Evolutionary conservation across 2,797 vertebrate species (phyloP).

Genomic region (Etheostoma nigrum): DNA sequence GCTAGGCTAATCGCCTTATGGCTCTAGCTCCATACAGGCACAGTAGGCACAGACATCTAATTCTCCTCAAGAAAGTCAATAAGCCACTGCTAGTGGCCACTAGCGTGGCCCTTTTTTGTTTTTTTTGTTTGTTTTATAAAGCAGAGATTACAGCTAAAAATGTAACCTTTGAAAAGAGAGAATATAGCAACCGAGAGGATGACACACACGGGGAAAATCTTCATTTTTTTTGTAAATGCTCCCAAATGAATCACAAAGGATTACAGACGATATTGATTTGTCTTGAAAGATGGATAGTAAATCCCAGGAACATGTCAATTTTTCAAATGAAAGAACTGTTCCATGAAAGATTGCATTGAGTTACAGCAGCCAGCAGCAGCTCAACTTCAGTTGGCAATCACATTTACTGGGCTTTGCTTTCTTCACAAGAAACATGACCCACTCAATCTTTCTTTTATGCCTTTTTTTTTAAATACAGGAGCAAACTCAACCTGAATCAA

Average conservation of each 20-base stretch:
- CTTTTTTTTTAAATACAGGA: constrained; percentile 17
- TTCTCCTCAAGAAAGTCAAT: neutral
- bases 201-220: neutral
- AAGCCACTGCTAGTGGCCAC: neutral
- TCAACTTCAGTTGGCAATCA: neutral
- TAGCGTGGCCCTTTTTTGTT: neutral
- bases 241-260: constrained; percentile 8
- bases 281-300: constrained; percentile 5
- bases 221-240: neutral
- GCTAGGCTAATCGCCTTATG: neutral
- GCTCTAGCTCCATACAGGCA: neutral
- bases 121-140: neutral
- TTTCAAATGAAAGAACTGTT: constrained; percentile 16
- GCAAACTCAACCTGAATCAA: constrained; percentile 24
- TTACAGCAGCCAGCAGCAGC: neutral
- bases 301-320: neutral
- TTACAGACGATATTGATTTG: constrained; percentile 3
- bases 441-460: neutral
- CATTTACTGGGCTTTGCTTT: constrained; percentile 7
- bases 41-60: too few relatives aligned
- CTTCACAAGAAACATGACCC: neutral
- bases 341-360: constrained; percentile 8
- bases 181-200: neutral
- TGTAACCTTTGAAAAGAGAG: neutral
- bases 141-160: neutral